Evolutionary conservation across 2,797 vertebrate genomes (phyloP), one percentile per base, ranked within the genome.

Genomic region (Mastacembelus armatus): DNA sequence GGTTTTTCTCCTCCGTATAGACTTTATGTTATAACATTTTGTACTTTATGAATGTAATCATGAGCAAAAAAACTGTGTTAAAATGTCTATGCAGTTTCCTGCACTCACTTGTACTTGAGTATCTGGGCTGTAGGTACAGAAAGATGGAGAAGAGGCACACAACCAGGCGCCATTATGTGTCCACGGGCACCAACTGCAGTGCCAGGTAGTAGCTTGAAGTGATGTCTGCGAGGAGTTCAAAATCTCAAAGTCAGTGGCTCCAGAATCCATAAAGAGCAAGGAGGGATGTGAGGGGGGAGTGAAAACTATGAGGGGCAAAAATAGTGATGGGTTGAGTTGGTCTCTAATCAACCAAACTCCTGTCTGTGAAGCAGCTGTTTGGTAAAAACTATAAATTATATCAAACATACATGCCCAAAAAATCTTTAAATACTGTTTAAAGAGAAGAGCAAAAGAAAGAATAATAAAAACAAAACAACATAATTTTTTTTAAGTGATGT

Each of bases 341-440:
- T 83, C 68, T 73, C 52, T 21, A 76, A 60, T 40, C 9, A 77
- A 86, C 71, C 30, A 66, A 55, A 72, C 76, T 84, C 79, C 62
- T 57, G 56, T 89, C 73, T 85, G 78, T 81, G 61, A 87, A 89
- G 85, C 87, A 90, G 87, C 87, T 87, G 91, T 86, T 87, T 90
- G 86, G 74, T 88, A 85, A 86, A 90, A 89, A 85, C 88, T 91
- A 93, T 94, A 92, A 95, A 95, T 96, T 88, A 94, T 87, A 93
- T 85, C 88, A 86, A 92, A 90, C 87, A 90, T 91, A 93, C 85
- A 89, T 92, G 85, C 85, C 87, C 81, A 88, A 89, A 93, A 93
- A 89, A 74, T 77, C 70, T 89, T 94, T 91, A 62, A 30, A 81
- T 92, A 92, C 89, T 93, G 92, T 89, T 90, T 80, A 54, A 77